Evolutionary conservation across 1,140 invertebrate genomes (phyloP), one percentile per base, ranked within the genome.

Genomic region (Caenorhabditis inopinata): DNA sequence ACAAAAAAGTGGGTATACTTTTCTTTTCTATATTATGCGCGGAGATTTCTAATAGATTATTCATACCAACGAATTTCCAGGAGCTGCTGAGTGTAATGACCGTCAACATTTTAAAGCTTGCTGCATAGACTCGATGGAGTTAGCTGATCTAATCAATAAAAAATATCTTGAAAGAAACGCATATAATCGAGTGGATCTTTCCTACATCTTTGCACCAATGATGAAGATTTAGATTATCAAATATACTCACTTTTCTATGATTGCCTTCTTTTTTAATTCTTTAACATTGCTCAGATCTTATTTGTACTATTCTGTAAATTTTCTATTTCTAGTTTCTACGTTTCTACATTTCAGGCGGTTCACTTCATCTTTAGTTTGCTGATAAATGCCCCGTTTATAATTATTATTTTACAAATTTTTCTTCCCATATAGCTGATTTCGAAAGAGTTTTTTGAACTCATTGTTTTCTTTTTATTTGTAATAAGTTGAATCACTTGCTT

Each of bases 1-100:
- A 4, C 42, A 83, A 35, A 83, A 42, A 47, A 76, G 80, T 81
- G n/a, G n/a, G n/a, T n/a, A n/a, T n/a, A n/a, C n/a, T n/a, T n/a
- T n/a, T n/a, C n/a, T n/a, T n/a, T n/a, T n/a, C n/a, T n/a, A n/a
- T n/a, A n/a, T n/a, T n/a, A n/a, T n/a, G n/a, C n/a, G n/a, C n/a
- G n/a, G n/a, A n/a, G n/a, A n/a, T n/a, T n/a, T n/a, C n/a, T n/a
- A n/a, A n/a, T n/a, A n/a, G n/a, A n/a, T n/a, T n/a, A n/a, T n/a
- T n/a, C n/a, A n/a, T n/a, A n/a, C n/a, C n/a, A n/a, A n/a, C n/a
- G n/a, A n/a, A n/a, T 75, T 49, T 49, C 21, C 74, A 47, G 45
- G 9, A 48, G 25, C 74, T 12, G 23, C 74, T 9, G 45, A 45
- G 21, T 45, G 46, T 23, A 42, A 29, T 4, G 42, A 29, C 21